Evolutionary conservation across 2,888 invertebrate genomes (phyloP).

Genomic region (Capitulum mitella): DNA sequence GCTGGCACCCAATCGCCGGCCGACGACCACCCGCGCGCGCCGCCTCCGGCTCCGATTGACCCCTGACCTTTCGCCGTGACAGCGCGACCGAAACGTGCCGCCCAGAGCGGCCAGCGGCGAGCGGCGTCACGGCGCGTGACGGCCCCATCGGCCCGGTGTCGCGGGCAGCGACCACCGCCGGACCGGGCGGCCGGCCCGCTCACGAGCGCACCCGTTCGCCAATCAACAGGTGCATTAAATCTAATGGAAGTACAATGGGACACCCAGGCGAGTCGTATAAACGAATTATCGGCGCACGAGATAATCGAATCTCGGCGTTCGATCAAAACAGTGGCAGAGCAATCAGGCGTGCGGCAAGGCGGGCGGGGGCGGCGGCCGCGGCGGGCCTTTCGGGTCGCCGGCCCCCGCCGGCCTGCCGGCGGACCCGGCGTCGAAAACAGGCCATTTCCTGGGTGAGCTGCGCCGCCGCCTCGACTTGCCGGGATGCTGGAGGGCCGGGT

Average conservation of each 20-base stretch:
- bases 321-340: slow-evolving; percentile 21
- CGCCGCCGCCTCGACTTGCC: not conserved
- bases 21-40: not conserved
- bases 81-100: not conserved
- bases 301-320: slow-evolving; percentile 13
- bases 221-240: slow-evolving; percentile 24
- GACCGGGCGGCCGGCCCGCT: not conserved
- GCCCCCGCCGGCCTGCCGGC: not conserved
- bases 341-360: not conserved
- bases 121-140: not conserved
- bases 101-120: not conserved
- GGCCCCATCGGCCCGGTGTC: not conserved
- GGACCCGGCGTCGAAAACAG: not conserved
- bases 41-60: not conserved
- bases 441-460: not conserved
- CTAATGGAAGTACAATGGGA: slow-evolving; percentile 24
- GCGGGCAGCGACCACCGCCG: not conserved
- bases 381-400: too few relatives aligned
- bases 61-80: not conserved
- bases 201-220: not conserved
- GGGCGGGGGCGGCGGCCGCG: not conserved
- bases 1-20: not conserved
- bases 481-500: not conserved
- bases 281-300: slow-evolving; percentile 24
- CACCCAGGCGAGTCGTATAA: slow-evolving; percentile 23